These are phyloP conservation scores for Macrobrachium nipponense DNA, from an alignment of 1,140 invertebrate species.

Conservation along the genomic window DNA sequence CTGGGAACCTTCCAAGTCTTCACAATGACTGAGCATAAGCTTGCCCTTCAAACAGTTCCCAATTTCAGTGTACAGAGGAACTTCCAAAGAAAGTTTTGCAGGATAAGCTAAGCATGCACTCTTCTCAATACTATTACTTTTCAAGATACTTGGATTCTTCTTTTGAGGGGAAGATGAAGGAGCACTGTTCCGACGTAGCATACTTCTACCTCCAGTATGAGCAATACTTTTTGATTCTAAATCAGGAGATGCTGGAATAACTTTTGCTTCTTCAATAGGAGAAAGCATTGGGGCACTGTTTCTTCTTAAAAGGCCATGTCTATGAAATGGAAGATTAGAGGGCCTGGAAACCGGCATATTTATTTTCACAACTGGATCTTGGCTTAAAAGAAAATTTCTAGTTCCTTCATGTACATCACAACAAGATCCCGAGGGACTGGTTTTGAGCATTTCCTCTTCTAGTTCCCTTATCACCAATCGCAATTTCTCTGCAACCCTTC, in stretches of 20 bases:
- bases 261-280: constrained; percentile 45
- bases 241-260: neutral
- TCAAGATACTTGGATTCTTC: constrained; percentile 4
- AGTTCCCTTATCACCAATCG: constrained; percentile 38
- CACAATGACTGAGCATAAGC: too few species aligned
- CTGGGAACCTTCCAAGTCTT: neutral
- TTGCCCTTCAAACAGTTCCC: too few species aligned
- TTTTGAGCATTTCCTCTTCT: constrained; percentile 41
- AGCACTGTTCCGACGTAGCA: neutral
- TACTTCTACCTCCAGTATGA: too few species aligned
- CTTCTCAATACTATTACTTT: too few species aligned
- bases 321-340: constrained; percentile 18
- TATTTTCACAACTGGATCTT: too few species aligned
- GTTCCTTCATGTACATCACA: neutral
- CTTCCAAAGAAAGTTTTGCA: too few species aligned
- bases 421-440: too few species aligned
- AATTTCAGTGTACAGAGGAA: too few species aligned
- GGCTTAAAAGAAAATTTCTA: too few species aligned
- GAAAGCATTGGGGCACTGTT: constrained; percentile 54
- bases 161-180: neutral
- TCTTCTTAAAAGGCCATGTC: constrained; percentile 6
- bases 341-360: neutral
- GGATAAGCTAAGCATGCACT: too few species aligned
- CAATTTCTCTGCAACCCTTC: constrained; percentile 54
- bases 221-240: neutral